phyloP scores from a whole-genome alignment of 2,888 invertebrate genomes.

The Carabus problematicus region DNA sequence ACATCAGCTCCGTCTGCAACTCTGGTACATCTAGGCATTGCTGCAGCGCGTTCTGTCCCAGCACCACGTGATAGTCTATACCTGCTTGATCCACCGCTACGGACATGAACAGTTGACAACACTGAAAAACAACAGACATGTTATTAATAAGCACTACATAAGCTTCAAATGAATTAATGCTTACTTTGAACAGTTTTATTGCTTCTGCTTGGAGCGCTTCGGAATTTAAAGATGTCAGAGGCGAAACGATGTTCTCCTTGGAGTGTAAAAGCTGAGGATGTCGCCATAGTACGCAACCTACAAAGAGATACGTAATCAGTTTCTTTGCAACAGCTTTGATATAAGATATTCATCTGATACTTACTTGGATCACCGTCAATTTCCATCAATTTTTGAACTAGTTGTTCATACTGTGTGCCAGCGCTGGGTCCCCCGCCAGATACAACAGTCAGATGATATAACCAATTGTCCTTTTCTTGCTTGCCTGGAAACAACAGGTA shows the following conservation, averaged over 20 bases:
- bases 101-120: conserved; percentile 94
- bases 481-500: conserved; percentile 91
- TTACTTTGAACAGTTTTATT: conserved; percentile 90
- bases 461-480: conserved; percentile 91
- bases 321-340: not conserved
- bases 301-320: conserved; percentile 46
- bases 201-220: conserved; percentile 90
- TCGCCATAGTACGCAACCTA: conserved; percentile 90
- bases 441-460: conserved; percentile 88
- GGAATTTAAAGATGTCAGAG: conserved; percentile 88
- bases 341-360: conserved; percentile 50
- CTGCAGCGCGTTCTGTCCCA: conserved; percentile 95
- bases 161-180: conserved; percentile 15
- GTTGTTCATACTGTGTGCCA: conserved; percentile 95
- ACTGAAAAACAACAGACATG: conserved; percentile 64
- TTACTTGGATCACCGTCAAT: conserved; percentile 91
- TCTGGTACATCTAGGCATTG: conserved; percentile 90
- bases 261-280: conserved; percentile 90
- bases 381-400: conserved; percentile 95
- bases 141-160: not conserved
- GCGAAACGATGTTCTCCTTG: conserved; percentile 88
- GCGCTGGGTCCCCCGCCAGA: conserved; percentile 90
- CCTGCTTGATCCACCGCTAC: conserved; percentile 95
- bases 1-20: conserved; percentile 92
- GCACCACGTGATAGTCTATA: conserved; percentile 96